Percentiles rank a stretch among this genome's conserved stretches.
These are phyloP conservation scores for Eciton burchellii DNA, from an alignment of 1,140 invertebrate genomes.

Conservation along the genomic window DNA sequence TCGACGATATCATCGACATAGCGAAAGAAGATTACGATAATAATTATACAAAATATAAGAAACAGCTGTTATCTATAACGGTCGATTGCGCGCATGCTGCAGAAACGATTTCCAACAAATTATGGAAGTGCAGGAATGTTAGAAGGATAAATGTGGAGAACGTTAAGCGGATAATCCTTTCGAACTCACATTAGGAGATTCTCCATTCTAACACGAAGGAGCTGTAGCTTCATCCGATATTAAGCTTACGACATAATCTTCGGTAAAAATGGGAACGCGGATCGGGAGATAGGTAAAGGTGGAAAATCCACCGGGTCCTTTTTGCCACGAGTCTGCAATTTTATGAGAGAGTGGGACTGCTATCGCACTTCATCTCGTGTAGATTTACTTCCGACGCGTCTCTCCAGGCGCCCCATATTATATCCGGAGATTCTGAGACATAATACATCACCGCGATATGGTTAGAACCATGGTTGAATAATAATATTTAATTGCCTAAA, in stretches of 20 bases:
- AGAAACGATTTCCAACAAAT: slow-evolving; percentile 50
- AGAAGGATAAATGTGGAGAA: slow-evolving; percentile 9
- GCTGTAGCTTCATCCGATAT: slow-evolving; percentile 48
- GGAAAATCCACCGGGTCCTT: slow-evolving; percentile 1
- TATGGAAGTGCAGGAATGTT: slow-evolving; percentile 3
- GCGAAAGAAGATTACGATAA: background rate
- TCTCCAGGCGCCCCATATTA: background rate
- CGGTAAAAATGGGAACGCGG: slow-evolving; percentile 1
- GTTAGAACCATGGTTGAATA: background rate
- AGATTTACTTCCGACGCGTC: background rate
- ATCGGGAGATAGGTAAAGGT: slow-evolving; percentile 30
- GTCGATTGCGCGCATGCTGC: slow-evolving; percentile 7
- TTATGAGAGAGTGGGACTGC: slow-evolving; percentile 1
- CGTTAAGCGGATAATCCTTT: slow-evolving; percentile 56
- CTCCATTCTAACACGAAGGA: slow-evolving; percentile 38
- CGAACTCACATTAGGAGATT: slow-evolving; percentile 46
- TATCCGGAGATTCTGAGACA: background rate
- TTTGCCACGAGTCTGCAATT: slow-evolving; percentile 17
- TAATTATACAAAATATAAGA: background rate
- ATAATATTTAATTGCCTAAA: background rate
- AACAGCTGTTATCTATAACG: background rate
- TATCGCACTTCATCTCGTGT: background rate
- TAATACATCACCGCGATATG: background rate
- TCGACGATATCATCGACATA: background rate
- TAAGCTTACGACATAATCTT: slow-evolving; percentile 63